These are phyloP conservation scores for Taeniopygia guttata DNA, from an alignment of 2,797 vertebrate species.

Conservation along the genomic window DNA sequence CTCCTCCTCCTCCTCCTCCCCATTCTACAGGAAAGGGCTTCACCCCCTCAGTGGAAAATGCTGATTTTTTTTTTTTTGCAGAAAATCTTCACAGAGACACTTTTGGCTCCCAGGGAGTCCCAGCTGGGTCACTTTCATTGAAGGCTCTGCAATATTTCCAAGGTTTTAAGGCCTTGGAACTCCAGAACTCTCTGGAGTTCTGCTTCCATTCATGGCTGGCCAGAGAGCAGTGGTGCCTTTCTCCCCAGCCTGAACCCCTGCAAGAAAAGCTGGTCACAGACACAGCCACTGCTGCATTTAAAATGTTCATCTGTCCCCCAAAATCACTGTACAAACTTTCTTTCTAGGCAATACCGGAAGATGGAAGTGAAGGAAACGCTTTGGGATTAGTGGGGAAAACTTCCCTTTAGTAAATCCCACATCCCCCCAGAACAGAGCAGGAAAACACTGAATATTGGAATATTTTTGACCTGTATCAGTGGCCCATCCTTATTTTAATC, in stretches of 20 bases:
- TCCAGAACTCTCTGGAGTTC: not conserved
- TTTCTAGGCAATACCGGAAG: not conserved
- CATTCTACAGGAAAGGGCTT: not conserved
- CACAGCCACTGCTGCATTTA: not conserved
- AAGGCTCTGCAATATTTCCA: slow-evolving; percentile 17
- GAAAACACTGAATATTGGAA: not conserved
- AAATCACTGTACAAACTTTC: not conserved
- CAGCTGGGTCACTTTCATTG: not conserved
- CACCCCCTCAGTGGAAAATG: not conserved
- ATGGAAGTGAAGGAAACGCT: not conserved
- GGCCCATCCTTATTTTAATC: not conserved
- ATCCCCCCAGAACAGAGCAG: not conserved
- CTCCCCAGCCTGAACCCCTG: not conserved
- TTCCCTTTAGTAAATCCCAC: not conserved
- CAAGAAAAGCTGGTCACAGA: not conserved
- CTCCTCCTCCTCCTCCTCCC: accelerated
- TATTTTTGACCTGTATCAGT: not conserved
- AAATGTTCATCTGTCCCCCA: not conserved
- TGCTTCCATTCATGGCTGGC: not conserved
- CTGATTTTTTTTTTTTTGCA: not conserved
- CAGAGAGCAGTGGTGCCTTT: not conserved
- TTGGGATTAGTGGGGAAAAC: not conserved
- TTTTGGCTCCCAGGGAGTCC: not conserved
- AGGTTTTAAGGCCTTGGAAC: not conserved
- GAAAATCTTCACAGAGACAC: not conserved